Evolutionary conservation across 2,888 invertebrate species (phyloP), one percentile per base, ranked within the genome.

Genomic region (Magallana nippona): DNA sequence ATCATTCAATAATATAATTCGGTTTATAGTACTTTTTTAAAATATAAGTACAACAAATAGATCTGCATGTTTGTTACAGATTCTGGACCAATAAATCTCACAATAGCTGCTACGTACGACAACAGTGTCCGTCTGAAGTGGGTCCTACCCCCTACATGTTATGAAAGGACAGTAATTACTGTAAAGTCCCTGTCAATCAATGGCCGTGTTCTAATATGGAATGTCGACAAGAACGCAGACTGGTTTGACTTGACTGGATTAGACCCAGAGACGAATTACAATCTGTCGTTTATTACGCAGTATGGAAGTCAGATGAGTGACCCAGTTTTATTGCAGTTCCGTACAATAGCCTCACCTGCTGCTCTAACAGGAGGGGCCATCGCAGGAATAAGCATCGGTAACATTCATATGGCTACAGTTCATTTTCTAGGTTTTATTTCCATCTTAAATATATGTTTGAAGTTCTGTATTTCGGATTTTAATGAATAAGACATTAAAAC

Each of bases 31-130:
- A n/a, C n/a, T n/a, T n/a, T n/a, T n/a, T n/a, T n/a, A n/a, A n/a
- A n/a, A n/a, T n/a, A n/a, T n/a, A n/a, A n/a, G n/a, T n/a, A n/a
- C n/a, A n/a, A n/a, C n/a, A n/a, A n/a, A n/a, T n/a, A n/a, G 5
- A 19, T 8, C 22, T 27, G n/a, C 78, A 1, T n/a, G n/a, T 60
- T 15, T 55, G 1, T 82, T 17, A 55, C 3, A 87, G 87, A 87
- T 80, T 86, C 86, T 77, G 87, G 87, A 10, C 87, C 87, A 22
- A 82, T 82, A 55, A 84, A 87, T 63, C 82, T 87, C 13, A 63
- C 78, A 19, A 82, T 87, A 11, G 83, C 82, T 1, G 81, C 82
- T 27, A 86, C 79, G n/a, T 27, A 83, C 13, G 57, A 83, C 5
- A 63, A 80, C 17, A 82, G 87, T 10, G 83, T 84, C 10, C 83